phyloP scores from a whole-genome alignment of 2,797 vertebrate genomes.

The Valencia hispanica region DNA sequence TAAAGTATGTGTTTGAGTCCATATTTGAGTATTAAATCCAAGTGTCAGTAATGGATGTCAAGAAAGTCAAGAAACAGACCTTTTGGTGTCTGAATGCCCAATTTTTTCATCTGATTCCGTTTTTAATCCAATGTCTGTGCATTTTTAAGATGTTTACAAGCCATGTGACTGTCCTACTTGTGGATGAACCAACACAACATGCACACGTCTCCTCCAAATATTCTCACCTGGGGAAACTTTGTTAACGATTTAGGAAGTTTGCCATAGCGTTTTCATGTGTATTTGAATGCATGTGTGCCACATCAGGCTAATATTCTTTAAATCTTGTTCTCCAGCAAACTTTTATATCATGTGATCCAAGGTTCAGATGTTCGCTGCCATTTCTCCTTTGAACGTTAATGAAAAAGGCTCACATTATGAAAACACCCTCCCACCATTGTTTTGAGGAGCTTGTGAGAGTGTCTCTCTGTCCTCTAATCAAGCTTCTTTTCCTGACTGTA shows the following conservation, averaged over 20 bases:
- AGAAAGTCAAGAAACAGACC: conserved; percentile 20
- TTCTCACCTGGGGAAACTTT: conserved; percentile 8
- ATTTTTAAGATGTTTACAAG: not conserved
- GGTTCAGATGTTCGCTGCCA: conserved; percentile 51
- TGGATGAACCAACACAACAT: not conserved
- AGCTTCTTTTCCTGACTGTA: not conserved
- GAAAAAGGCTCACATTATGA: conserved; percentile 61
- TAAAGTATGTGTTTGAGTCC: conserved; percentile 16
- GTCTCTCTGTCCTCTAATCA: not conserved
- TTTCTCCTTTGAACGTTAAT: conserved; percentile 40
- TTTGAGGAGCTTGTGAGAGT: conserved; percentile 30
- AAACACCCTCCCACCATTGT: conserved; percentile 37
- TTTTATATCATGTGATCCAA: conserved; percentile 41
- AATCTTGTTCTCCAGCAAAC: conserved; percentile 30
- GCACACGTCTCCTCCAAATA: not conserved
- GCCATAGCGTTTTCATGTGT: conserved; percentile 1
- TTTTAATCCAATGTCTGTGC: not conserved
- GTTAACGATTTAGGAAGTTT: conserved; percentile 27
- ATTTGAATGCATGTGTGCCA: conserved; percentile 10
- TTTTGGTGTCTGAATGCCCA: conserved; percentile 19
- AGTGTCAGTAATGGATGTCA: conserved; percentile 9
- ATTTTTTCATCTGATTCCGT: not conserved
- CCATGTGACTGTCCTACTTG: not conserved
- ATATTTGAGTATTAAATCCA: conserved; percentile 22
- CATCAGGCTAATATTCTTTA: conserved; percentile 17